Conservation (phyloP, 2,797 vertebrate genomes). For the Ambastaia sidthimunki region DNA sequence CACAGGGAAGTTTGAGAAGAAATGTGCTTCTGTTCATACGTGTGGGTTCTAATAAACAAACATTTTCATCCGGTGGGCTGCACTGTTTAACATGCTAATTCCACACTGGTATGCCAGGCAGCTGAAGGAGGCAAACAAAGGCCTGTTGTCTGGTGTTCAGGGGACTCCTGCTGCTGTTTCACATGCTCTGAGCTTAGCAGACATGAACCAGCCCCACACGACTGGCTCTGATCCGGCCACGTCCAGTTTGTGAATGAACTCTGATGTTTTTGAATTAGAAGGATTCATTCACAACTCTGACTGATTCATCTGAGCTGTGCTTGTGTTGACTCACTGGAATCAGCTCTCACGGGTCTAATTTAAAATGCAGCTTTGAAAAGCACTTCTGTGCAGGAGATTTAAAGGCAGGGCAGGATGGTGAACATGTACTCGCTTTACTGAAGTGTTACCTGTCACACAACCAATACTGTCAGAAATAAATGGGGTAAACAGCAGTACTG, state of each 20-base stretch:
- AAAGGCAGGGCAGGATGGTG: too few relatives aligned
- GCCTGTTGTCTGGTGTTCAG: conserved; percentile 69
- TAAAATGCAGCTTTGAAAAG: too few relatives aligned
- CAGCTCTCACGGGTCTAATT: neutral
- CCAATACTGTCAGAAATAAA: too few relatives aligned
- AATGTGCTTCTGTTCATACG: conserved; percentile 43
- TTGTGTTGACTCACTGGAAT: neutral
- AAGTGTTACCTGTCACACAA: too few relatives aligned
- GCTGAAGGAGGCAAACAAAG: conserved; percentile 70
- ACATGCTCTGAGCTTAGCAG: conserved; percentile 42
- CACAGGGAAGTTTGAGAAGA: conserved; percentile 33
- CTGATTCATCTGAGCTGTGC: neutral
- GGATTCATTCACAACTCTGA: neutral
- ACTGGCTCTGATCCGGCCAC: neutral
- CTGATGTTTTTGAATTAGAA: neutral
- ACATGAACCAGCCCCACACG: too few relatives aligned
- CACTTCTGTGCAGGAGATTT: too few relatives aligned
- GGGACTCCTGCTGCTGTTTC: conserved; percentile 59
- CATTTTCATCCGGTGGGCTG: conserved; percentile 63
- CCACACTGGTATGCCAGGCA: conserved; percentile 68
- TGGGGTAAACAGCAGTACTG: neutral
- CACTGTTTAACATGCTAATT: conserved; percentile 68
- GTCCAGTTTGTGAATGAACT: neutral
- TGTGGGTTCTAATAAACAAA: conserved; percentile 71
- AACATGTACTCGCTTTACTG: too few relatives aligned